phyloP scores from a whole-genome alignment of 2,797 vertebrate genomes.

The Pseudocheirus occidentalis region DNA sequence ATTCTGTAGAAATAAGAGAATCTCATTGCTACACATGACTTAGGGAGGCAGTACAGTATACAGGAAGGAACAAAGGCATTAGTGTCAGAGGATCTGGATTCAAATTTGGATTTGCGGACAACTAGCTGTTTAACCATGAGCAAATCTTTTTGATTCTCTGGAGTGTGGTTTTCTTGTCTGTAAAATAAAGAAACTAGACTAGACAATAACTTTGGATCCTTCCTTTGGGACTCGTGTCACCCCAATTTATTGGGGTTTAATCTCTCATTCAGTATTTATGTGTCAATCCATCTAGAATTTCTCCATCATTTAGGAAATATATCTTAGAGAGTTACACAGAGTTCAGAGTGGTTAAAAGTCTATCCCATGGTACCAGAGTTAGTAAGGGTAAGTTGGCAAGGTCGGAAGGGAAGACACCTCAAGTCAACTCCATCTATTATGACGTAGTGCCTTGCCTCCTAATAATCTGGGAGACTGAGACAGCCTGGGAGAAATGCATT shows the following conservation, averaged over 20 bases:
- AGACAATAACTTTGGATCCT: not conserved
- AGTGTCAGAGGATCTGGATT: not conserved
- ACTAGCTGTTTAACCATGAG: not conserved
- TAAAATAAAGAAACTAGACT: not conserved
- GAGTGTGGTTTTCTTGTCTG: not conserved
- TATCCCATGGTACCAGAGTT: not conserved
- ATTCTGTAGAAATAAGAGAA: not conserved
- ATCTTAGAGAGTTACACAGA: not conserved
- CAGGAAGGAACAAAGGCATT: not conserved
- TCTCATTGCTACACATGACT: not conserved
- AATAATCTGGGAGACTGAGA: not conserved
- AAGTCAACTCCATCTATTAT: not conserved
- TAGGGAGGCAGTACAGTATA: not conserved
- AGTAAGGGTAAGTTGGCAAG: not conserved
- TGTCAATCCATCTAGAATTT: not conserved
- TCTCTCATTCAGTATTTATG: not conserved
- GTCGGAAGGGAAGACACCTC: not conserved
- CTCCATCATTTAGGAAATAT: not conserved
- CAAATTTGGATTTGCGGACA: not conserved
- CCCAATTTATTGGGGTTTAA: not conserved
- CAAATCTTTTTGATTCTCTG: not conserved
- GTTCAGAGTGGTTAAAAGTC: not conserved
- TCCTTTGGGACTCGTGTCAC: not conserved
- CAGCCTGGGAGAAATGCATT: not conserved
- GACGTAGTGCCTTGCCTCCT: not conserved